Conservation (phyloP, 2,888 invertebrate species). For the Epistrophe grossulariae region DNA sequence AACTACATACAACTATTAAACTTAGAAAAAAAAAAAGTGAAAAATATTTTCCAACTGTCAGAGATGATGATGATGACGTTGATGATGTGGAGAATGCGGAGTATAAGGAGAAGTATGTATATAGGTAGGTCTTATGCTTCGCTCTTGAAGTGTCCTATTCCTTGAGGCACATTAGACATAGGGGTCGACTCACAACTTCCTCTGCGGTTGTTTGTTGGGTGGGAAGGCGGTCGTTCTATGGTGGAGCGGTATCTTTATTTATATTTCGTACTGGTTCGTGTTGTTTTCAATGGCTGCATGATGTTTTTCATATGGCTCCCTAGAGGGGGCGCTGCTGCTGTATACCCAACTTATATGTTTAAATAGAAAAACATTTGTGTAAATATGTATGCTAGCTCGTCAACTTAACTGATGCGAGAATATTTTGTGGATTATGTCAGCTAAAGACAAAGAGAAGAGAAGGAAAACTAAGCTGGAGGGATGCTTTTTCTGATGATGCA, state of each 20-base stretch:
- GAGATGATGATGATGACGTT: slow-evolving; percentile 66
- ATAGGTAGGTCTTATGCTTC: background rate
- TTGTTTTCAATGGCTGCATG: slow-evolving; percentile 46
- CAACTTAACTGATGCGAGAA: slow-evolving; percentile 75
- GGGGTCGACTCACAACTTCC: slow-evolving; percentile 65
- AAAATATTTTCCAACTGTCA: slow-evolving; percentile 66
- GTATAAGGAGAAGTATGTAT: slow-evolving; percentile 4
- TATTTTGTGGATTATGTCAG: slow-evolving; percentile 74
- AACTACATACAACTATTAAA: background rate
- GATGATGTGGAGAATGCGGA: slow-evolving; percentile 32
- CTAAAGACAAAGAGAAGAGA: slow-evolving; percentile 66
- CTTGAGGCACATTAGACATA: slow-evolving; percentile 59
- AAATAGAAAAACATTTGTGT: slow-evolving; percentile 58
- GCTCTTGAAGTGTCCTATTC: slow-evolving; percentile 63
- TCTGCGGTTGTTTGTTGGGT: slow-evolving; percentile 68
- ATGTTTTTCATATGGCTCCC: slow-evolving; percentile 56
- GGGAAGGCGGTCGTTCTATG: background rate
- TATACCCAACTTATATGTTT: background rate
- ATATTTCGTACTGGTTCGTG: background rate
- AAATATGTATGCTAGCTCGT: slow-evolving; percentile 63
- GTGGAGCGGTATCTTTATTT: background rate
- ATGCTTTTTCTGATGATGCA: slow-evolving; percentile 9
- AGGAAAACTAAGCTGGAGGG: slow-evolving; percentile 30
- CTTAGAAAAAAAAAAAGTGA: slow-evolving; percentile 20
- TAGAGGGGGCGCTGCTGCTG: slow-evolving; percentile 34